These are phyloP conservation scores for Xylota sylvarum DNA, from an alignment of 2,888 invertebrate species.

Conservation along the genomic window DNA sequence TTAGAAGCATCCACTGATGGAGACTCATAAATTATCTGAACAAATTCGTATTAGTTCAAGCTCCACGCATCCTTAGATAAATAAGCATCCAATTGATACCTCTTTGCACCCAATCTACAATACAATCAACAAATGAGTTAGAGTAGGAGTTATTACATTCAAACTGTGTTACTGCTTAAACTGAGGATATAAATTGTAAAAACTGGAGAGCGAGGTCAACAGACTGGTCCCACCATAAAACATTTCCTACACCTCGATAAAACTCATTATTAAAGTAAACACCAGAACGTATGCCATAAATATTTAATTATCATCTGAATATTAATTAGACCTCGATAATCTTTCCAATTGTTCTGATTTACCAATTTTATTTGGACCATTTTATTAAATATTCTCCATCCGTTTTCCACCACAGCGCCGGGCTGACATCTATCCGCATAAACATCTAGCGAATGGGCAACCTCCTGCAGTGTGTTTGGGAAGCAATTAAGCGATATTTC, in stretches of 20 bases:
- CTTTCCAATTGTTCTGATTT: conserved; percentile 42
- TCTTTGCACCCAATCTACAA: too few relatives aligned
- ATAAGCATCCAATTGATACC: too few relatives aligned
- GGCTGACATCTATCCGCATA: conserved; percentile 33
- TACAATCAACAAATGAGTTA: too few relatives aligned
- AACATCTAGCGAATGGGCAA: conserved; percentile 44
- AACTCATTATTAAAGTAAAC: conserved; percentile 23
- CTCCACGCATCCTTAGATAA: too few relatives aligned
- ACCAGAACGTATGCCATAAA: conserved; percentile 45
- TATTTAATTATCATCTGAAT: conserved; percentile 38
- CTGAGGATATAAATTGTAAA: too few relatives aligned
- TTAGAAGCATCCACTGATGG: too few relatives aligned
- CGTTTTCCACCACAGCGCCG: not conserved
- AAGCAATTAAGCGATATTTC: conserved; percentile 85
- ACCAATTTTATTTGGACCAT: conserved; percentile 57
- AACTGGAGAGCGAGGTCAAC: too few relatives aligned
- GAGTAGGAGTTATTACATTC: too few relatives aligned
- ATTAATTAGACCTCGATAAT: conserved; percentile 56
- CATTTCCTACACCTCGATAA: not conserved
- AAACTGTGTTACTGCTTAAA: too few relatives aligned
- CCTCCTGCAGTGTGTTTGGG: conserved; percentile 83
- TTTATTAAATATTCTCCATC: conserved; percentile 35
- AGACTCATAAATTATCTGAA: too few relatives aligned
- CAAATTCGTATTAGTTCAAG: too few relatives aligned
- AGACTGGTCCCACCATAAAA: too few relatives aligned